Percentiles rank a stretch among this genome's conserved stretches.
Evolutionary conservation across 2,888 invertebrate genomes (phyloP).

Genomic region (Strigamia crassipes): DNA sequence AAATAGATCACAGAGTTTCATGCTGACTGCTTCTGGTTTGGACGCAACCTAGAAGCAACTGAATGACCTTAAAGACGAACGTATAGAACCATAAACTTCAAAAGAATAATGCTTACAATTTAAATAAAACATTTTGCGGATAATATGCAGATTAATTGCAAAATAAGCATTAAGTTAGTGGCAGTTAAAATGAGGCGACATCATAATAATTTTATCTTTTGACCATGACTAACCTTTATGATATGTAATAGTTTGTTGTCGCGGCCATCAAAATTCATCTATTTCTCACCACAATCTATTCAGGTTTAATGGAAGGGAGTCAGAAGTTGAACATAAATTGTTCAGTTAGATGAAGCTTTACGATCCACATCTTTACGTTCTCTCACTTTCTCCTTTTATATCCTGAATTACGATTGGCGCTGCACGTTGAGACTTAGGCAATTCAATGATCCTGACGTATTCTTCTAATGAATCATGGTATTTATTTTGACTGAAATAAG

Average conservation of each 20-base stretch:
- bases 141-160: background rate
- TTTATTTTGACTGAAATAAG: conserved; percentile 34
- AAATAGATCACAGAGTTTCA: conserved; percentile 37
- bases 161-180: background rate
- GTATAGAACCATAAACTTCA: background rate
- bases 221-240: background rate
- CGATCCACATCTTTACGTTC: conserved; percentile 33
- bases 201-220: background rate
- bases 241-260: conserved; percentile 29
- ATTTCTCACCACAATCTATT: conserved; percentile 38
- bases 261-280: conserved; percentile 28
- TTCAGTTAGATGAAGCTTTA: conserved; percentile 38
- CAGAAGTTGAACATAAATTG: conserved; percentile 40
- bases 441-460: conserved; percentile 32
- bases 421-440: conserved; percentile 7
- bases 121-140: background rate
- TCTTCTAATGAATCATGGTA: conserved; percentile 31
- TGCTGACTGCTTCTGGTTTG: conserved; percentile 42
- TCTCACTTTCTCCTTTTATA: conserved; percentile 38
- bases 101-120: background rate
- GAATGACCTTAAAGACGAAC: conserved; percentile 19
- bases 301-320: conserved; percentile 34
- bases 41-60: conserved; percentile 26
- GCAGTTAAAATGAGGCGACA: background rate
- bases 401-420: conserved; percentile 35